A percentile compares a stretch with the other conserved stretches of the same genome.
Evolutionary conservation across 1,140 invertebrate genomes (phyloP).

Genomic region (Papilio polyxenes): DNA sequence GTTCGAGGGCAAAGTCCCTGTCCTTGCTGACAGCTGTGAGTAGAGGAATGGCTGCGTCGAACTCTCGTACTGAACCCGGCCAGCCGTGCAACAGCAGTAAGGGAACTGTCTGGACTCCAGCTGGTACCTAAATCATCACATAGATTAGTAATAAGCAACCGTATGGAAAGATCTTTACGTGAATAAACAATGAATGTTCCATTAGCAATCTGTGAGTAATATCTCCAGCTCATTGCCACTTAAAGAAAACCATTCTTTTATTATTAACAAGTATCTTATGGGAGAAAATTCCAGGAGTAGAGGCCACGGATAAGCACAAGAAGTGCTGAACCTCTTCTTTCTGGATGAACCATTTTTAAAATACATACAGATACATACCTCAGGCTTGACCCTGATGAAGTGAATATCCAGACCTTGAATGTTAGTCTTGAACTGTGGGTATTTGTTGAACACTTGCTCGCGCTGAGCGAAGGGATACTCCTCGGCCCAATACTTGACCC

Average conservation of each 20-base stretch:
- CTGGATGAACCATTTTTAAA: too few relatives aligned
- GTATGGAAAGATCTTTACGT: too few relatives aligned
- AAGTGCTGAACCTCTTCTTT: too few relatives aligned
- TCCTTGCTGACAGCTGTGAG: slow-evolving; percentile 81
- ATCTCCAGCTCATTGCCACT: too few relatives aligned
- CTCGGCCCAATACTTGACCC: slow-evolving; percentile 86
- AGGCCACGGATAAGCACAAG: too few relatives aligned
- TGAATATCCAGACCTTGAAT: slow-evolving; percentile 85
- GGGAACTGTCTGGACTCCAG: slow-evolving; percentile 65
- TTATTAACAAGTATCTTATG: too few relatives aligned
- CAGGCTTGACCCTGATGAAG: slow-evolving; percentile 27
- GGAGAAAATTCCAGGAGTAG: too few relatives aligned
- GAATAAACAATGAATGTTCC: too few relatives aligned
- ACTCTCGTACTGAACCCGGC: slow-evolving; percentile 93
- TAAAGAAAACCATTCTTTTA: too few relatives aligned
- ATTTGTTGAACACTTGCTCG: slow-evolving; percentile 85
- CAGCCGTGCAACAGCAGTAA: slow-evolving; percentile 91
- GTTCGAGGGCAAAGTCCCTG: slow-evolving; percentile 86
- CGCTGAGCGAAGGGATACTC: slow-evolving; percentile 86
- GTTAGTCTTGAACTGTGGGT: slow-evolving; percentile 86
- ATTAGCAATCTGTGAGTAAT: too few relatives aligned
- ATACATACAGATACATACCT: too few relatives aligned
- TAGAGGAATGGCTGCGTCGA: slow-evolving; percentile 88
- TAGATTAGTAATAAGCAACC: too few relatives aligned
- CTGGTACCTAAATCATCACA: slow-evolving; percentile 3